These are phyloP conservation scores for Nezara viridula DNA, from an alignment of 2,888 invertebrate species.

Conservation along the genomic window DNA sequence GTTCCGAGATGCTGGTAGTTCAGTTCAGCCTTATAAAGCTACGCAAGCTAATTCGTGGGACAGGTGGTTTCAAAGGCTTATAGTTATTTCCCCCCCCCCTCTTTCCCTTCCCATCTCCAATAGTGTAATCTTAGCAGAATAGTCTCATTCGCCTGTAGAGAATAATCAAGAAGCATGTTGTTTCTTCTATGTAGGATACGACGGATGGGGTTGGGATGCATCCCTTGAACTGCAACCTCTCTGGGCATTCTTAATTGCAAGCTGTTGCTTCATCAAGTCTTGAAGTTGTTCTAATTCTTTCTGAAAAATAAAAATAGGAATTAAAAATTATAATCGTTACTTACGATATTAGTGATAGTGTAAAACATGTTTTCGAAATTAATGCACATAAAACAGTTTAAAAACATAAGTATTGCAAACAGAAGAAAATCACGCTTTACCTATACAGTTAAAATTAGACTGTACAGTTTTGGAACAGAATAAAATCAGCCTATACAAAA, in stretches of 20 bases:
- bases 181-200: constrained; percentile 47
- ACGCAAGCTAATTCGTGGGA: not conserved
- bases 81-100: not conserved
- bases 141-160: not conserved
- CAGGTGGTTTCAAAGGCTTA: not conserved
- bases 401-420: too few species aligned
- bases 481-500: too few species aligned
- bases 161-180: not conserved
- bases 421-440: too few species aligned
- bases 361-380: too few species aligned
- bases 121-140: not conserved
- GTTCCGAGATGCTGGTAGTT: not conserved
- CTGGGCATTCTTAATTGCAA: constrained; percentile 67
- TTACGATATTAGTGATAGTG: too few species aligned
- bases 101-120: not conserved
- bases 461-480: too few species aligned
- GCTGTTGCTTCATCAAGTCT: constrained; percentile 77
- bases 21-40: not conserved
- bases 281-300: constrained; percentile 79
- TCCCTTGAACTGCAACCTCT: constrained; percentile 42
- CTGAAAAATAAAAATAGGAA: constrained; percentile 69
- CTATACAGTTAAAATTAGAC: too few species aligned
- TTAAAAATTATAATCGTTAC: not conserved
- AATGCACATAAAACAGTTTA: too few species aligned
- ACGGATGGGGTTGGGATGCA: constrained; percentile 30